Conservation (phyloP, 2,113 vertebrate genomes). For the Macroglossus sobrinus region DNA sequence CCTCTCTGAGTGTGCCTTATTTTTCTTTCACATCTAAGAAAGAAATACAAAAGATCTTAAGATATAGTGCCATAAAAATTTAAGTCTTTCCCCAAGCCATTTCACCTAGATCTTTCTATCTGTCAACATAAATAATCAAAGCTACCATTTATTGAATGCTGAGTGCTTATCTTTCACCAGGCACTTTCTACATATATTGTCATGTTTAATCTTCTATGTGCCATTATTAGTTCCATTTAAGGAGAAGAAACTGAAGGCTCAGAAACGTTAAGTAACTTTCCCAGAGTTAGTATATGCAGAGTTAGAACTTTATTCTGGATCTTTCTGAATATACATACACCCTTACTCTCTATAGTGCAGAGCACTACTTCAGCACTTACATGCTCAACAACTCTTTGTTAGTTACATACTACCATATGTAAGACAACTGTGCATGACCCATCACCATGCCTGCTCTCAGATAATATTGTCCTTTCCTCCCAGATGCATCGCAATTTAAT, state of each 20-base stretch:
- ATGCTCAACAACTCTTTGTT: not conserved
- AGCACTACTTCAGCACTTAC: not conserved
- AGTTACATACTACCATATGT: not conserved
- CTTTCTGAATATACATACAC: not conserved
- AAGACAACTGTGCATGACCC: not conserved
- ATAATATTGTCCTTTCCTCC: not conserved
- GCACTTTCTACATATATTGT: not conserved
- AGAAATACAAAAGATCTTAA: not conserved
- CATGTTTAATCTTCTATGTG: not conserved
- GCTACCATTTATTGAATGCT: not conserved
- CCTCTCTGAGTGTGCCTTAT: not conserved
- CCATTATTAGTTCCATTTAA: not conserved
- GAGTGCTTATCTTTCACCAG: not conserved
- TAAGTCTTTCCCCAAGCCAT: not conserved
- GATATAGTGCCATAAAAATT: not conserved
- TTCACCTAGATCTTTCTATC: not conserved
- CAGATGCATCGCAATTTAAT: not conserved
- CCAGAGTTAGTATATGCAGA: not conserved
- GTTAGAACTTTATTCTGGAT: not conserved
- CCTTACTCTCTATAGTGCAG: not conserved
- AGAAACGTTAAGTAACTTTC: not conserved
- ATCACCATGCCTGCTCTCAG: not conserved
- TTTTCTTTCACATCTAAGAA: constrained; percentile 3
- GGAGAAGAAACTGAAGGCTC: not conserved
- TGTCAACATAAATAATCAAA: not conserved